Base-by-base conservation (phyloP, 1,140 invertebrate species). In the Antheraea mylitta region DNA sequence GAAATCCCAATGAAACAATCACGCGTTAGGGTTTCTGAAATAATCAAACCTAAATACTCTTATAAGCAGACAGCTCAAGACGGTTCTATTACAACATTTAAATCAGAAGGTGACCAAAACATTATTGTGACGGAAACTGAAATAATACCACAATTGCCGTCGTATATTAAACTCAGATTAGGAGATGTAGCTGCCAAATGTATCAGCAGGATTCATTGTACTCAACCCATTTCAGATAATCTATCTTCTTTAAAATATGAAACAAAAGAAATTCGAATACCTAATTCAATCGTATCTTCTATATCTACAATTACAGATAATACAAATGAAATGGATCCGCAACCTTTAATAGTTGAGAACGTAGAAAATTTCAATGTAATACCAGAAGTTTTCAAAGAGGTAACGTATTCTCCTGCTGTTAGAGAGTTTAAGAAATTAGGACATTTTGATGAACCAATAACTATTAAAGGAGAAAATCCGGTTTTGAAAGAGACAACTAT, bases 31-130 rank as follows among this genome's bases (percentile, higher is more conserved):
- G 42, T 58, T 10, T 58, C 53, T 13, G 11, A 30, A 36, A 61
- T 58, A 10, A n/a, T 48, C 36, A 36, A 65, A 45, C 62, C 70
- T 5, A 67, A 30, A 36, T 79, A 78, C 61, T 78, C 74, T 5
- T 78, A 76, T 61, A 78, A 76, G 62, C 73, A 77, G 68, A 42
- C 69, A 8, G 62, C 75, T 11, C 58, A 58, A 18, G 60, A 74
- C 60, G 67, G 68, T 0, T 48, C 60, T 18, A 38, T 75, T 18
- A 75, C 64, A 7, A 71, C 71, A 0, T 75, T 66, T 67, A 69
- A 66, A 10, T 67, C 68, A 10, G 37, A 75, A 10, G 67, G 70
- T 22, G 69, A 64, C 10, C 65, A 66, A 30, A 69, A 73, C 30
- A 68, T 75, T 7, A 58, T 73, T 7, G 66, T 77, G 10, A 67